phyloP scores from a whole-genome alignment of 2,888 invertebrate genomes.

The Tenthredo notha region DNA sequence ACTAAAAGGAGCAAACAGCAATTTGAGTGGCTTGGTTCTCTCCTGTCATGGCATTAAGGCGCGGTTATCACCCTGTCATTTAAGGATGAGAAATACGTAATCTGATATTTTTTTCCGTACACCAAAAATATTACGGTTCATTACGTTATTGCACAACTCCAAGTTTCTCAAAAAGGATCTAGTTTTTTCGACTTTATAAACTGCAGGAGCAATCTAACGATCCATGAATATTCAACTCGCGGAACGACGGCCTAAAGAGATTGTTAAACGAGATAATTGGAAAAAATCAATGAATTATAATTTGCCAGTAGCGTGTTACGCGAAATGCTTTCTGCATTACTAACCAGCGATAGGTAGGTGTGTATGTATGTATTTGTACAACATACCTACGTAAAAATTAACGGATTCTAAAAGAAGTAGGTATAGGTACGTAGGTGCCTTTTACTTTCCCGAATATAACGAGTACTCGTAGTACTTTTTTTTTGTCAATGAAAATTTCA shows the following conservation, averaged over 20 bases:
- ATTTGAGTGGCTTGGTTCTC: conserved; percentile 53
- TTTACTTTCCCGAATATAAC: neutral
- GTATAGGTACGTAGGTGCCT: neutral
- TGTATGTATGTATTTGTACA: neutral
- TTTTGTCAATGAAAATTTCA: neutral
- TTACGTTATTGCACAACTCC: neutral
- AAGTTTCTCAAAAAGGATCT: neutral
- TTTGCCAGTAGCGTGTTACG: conserved; percentile 21
- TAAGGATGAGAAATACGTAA: neutral
- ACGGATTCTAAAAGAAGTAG: conserved; percentile 1
- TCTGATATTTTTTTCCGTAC: neutral
- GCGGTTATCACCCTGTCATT: conserved; percentile 29
- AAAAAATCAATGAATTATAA: conserved; percentile 23
- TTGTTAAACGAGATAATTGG: conserved; percentile 43
- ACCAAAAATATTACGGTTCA: neutral
- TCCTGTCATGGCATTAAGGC: conserved; percentile 35
- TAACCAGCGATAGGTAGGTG: neutral
- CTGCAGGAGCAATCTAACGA: conserved; percentile 4
- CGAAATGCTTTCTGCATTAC: neutral
- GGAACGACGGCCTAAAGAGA: conserved; percentile 18
- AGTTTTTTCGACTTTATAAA: neutral
- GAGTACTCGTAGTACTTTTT: neutral
- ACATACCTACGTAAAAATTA: neutral
- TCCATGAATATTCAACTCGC: conserved; percentile 38
- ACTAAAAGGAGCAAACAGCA: conserved; percentile 52